Percentiles rank a stretch among this genome's conserved stretches.
Conservation (phyloP, 2,797 vertebrate species). For the Passerculus sandwichensis region DNA sequence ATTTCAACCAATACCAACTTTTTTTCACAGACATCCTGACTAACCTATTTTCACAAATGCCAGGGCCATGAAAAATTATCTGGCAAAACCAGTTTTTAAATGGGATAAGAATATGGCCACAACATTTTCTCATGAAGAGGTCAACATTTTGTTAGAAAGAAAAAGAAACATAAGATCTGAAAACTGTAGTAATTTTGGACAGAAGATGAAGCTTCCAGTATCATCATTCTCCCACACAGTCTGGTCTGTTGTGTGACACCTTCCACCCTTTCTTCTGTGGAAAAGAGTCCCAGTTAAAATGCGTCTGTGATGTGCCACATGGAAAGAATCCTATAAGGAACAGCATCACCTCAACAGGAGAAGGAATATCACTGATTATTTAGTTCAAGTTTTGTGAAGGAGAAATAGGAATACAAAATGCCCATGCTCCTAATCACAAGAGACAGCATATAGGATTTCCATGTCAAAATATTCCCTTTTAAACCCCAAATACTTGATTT, state of each 20-base stretch:
- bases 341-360: neutral
- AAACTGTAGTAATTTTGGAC: neutral
- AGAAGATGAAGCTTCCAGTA: neutral
- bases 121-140: neutral
- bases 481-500: neutral
- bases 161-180: neutral
- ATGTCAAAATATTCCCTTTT: neutral
- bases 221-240: neutral
- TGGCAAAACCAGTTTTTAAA: neutral
- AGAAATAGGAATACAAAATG: neutral
- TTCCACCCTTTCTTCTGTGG: neutral
- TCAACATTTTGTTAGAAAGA: neutral
- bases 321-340: neutral
- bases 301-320: neutral
- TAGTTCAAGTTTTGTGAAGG: neutral
- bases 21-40: neutral
- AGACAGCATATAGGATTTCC: neutral
- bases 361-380: neutral
- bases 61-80: neutral
- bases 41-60: constrained; percentile 4
- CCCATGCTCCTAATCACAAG: neutral
- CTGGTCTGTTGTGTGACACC: neutral
- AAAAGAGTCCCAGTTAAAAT: neutral
- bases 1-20: neutral
- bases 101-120: neutral